phyloP scores from a whole-genome alignment of 2,113 vertebrate species.

The Helogale parvula region DNA sequence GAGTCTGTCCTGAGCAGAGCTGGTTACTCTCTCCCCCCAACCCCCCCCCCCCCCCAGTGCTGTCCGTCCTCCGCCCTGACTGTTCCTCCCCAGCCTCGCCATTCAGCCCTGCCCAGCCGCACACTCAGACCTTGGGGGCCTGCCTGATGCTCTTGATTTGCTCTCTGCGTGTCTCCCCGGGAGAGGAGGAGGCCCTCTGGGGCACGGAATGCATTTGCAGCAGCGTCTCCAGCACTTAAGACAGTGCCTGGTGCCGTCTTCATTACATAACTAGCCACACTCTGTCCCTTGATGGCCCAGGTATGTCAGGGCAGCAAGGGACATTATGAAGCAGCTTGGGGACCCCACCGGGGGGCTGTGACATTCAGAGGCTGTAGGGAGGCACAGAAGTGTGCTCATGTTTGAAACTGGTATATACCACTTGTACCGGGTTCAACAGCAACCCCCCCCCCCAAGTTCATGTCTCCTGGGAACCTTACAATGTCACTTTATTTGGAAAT shows the following conservation, averaged over 20 bases:
- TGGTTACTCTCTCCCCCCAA: background rate
- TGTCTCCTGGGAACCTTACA: background rate
- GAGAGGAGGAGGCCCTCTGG: background rate
- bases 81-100: background rate
- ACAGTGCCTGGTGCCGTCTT: background rate
- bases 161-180: background rate
- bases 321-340: fast-evolving
- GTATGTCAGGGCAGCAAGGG: background rate
- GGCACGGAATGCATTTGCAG: background rate
- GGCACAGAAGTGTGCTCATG: background rate
- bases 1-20: fast-evolving
- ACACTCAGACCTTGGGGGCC: background rate
- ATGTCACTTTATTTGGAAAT: background rate
- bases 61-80: fast-evolving
- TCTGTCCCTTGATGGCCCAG: background rate
- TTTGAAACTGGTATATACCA: background rate
- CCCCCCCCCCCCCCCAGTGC: fast-evolving
- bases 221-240: background rate
- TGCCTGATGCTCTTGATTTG: background rate
- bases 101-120: background rate
- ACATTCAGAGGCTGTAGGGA: background rate
- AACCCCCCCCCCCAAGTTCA: no score
- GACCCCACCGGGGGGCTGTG: background rate
- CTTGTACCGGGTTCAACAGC: background rate
- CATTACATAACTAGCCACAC: background rate